Evolutionary conservation across 2,797 vertebrate species (phyloP), one percentile per base, ranked within the genome.

Genomic region (Aplochiton taeniatus): DNA sequence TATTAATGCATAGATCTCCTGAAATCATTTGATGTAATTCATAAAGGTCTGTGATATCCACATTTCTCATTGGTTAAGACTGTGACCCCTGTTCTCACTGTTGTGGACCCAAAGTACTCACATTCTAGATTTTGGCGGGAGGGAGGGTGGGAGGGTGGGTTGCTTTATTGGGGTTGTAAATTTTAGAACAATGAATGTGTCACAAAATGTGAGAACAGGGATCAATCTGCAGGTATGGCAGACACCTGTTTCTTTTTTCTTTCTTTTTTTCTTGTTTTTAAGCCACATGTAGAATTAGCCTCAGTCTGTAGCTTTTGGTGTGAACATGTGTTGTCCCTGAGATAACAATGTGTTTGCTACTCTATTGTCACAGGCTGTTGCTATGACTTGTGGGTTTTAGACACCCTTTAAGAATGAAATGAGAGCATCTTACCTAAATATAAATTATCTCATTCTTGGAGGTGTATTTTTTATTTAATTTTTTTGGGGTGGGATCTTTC

Each of bases 341-440:
- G 42, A 18, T 20, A 58, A 45, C 13, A 13, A 49, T 18, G 5
- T 19, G 31, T 58, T 7, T 61, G 10, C n/a, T 53, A 53, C 12
- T 60, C 1, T 12, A 57, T 13, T 58, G 31, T 6, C 2, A 65
- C 14, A 55, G 70, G 59, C 56, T 61, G 75, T 69, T 16, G 65
- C 56, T 20, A 55, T 81, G 65, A 49, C 80, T 63, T 76, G 76
- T 61, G 52, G 70, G 19, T 14, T 18, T 67, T 42, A 56, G 69
- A 50, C 74, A 68, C 81, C 85, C 6, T 79, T 84, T 78, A 94
- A 93, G 95, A 95, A 92, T 94, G 95, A 96, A 95, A 94, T 94
- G 86, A 92, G 91, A 95, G 95, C 94, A 95, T 97, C 96, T 98
- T 91, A 87, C 92, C 87, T 75, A 71, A 65, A 68, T n/a, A n/a